phyloP scores from a whole-genome alignment of 1,140 invertebrate genomes.

The Pemphigus obesinymphae region DNA sequence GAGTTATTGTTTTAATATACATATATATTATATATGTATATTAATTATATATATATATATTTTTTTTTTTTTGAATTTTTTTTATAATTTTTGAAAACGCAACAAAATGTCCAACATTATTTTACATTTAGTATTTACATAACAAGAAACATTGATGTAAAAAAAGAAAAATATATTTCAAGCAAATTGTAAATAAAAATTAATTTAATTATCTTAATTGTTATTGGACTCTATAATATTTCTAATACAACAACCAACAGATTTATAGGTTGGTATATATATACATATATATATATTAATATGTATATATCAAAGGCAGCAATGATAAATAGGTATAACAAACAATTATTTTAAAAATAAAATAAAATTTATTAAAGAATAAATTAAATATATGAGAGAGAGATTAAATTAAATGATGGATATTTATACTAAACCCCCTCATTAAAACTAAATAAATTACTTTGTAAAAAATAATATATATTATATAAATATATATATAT shows the following conservation, averaged over 20 bases:
- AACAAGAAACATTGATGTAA: conserved; percentile 39
- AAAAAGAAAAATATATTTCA: conserved; percentile 30
- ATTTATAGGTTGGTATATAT: background rate
- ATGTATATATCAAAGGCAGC: background rate
- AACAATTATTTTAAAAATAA: conserved; percentile 33
- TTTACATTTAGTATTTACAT: conserved; percentile 41
- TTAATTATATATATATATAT: background rate
- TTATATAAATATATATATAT: background rate
- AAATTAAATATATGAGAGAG: conserved; percentile 32
- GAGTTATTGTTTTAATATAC: conserved; percentile 12
- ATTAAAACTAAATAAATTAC: background rate
- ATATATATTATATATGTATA: background rate
- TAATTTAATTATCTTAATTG: conserved; percentile 30
- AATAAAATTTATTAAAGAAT: conserved; percentile 25
- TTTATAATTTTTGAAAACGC: conserved; percentile 32
- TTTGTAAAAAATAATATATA: background rate
- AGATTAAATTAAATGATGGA: background rate
- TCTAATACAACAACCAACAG: conserved; percentile 39
- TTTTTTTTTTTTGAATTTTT: conserved; percentile 9
- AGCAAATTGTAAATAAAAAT: conserved; percentile 29
- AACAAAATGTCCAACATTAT: conserved; percentile 41
- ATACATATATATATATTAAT: conserved; percentile 4
- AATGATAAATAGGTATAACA: conserved; percentile 35
- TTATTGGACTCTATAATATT: conserved; percentile 37
- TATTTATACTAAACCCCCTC: background rate